Base-by-base conservation (phyloP, 2,888 invertebrate genomes). In the Sinotaia quadrata region DNA sequence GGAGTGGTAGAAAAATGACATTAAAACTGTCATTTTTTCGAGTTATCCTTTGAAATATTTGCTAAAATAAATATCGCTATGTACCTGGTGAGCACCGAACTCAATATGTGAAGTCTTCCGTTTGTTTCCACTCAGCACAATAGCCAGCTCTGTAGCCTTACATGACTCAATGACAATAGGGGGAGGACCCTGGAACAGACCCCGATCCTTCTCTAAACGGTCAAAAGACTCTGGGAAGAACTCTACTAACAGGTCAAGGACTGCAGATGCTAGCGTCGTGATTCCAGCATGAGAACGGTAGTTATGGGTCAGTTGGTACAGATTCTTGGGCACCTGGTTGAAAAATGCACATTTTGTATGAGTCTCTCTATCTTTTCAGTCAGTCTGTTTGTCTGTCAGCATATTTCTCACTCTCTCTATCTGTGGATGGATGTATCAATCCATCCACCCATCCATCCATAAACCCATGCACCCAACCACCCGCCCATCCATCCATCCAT, bases 201-300 rank as follows among this genome's bases (percentile, higher is more conserved):
- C 85, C 70, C 81, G 81, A 69, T 85, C 85, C 57, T 77, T 81
- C 58, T 79, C 72, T n/a, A 85, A 75, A 5, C 75, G 74, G 67
- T 85, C 85, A 76, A 85, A 85, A 0, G 84, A 83, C 44, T 85
- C 84, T 34, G 82, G 83, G 75, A 85, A 85, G 58, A 82, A 80
- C 59, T 81, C 78, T 21, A 78, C 75, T 79, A 85, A 75, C 8
- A 85, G 76, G 62, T 84, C 83, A 15, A 85, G 76, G 29, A 84
- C 78, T 65, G 82, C 76, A 8, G 82, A 77, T 7, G 85, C 85
- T 24, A 85, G 74, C 37, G 76, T 76, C 34, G 84, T 78, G 65
- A 85, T 84, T 0, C 85, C 85, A 0, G 82, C 80, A 67, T 85
- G 85, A 7, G 84, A 84, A 29, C 85, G 62, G 71, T 85, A 85